phyloP scores from a whole-genome alignment of 2,113 vertebrate species.

The Hippocampus abdominalis region DNA sequence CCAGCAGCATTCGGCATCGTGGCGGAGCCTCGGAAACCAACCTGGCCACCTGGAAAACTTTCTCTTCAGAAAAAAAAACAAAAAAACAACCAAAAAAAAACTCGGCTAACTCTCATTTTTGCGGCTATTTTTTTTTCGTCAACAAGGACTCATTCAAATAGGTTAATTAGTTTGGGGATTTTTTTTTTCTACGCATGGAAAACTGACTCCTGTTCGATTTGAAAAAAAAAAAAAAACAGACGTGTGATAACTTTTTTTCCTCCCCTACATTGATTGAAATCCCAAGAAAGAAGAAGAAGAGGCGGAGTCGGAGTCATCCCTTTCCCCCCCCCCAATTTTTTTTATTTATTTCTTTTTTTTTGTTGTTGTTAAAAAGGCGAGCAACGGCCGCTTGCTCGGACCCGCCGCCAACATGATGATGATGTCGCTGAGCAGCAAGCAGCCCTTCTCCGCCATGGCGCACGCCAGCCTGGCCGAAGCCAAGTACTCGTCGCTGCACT shows the following conservation, averaged over 20 bases:
- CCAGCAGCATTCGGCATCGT: slow-evolving; percentile 75
- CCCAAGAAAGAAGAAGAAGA: slow-evolving; percentile 1
- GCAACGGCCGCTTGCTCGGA: slow-evolving; percentile 58
- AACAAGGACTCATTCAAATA: background rate
- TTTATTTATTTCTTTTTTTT: background rate
- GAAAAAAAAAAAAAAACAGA: background rate
- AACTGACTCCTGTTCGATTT: background rate
- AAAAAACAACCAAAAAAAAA: background rate
- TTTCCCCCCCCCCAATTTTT: slow-evolving; percentile 25
- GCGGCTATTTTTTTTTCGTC: background rate
- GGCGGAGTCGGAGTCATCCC: slow-evolving; percentile 78
- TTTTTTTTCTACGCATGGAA: slow-evolving; percentile 1
- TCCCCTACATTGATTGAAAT: background rate
- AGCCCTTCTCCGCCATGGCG: slow-evolving; percentile 87
- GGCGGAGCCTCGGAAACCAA: slow-evolving; percentile 58
- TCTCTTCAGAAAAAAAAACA: slow-evolving; percentile 5
- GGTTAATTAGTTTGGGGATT: background rate
- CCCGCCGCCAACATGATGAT: slow-evolving; percentile 87
- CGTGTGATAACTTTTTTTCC: background rate
- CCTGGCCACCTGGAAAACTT: slow-evolving; percentile 57
- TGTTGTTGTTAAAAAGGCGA: slow-evolving; percentile 73
- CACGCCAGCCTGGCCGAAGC: slow-evolving; percentile 88
- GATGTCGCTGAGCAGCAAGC: slow-evolving; percentile 99
- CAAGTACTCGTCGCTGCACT: slow-evolving; percentile 87
- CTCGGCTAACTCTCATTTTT: background rate